These are phyloP conservation scores for Phyllostomus discolor DNA, from an alignment of 2,113 vertebrate species.

Conservation along the genomic window DNA sequence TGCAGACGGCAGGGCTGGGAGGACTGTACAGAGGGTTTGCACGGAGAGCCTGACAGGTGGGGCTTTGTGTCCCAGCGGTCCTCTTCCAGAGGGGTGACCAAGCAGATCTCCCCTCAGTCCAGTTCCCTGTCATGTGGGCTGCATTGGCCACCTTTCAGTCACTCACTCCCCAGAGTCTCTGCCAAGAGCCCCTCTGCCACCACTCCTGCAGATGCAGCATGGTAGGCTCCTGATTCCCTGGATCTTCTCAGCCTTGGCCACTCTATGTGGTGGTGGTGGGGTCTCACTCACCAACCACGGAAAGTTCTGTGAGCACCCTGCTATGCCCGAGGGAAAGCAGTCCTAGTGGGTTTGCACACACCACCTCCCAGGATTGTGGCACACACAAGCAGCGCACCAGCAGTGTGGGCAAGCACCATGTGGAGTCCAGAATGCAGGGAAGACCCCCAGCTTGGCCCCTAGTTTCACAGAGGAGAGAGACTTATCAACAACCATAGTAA, in stretches of 20 bases:
- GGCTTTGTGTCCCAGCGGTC: not conserved
- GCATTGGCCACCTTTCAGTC: not conserved
- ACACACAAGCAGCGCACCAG: rapidly evolving
- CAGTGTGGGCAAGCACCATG: not conserved
- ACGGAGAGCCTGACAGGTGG: slow-evolving; percentile 18
- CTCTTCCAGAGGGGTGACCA: not conserved
- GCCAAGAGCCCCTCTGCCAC: not conserved
- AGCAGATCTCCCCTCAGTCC: not conserved
- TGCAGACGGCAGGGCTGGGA: slow-evolving; percentile 6
- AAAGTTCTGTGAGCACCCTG: not conserved
- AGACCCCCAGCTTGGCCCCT: not conserved
- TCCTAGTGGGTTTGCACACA: not conserved
- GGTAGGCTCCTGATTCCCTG: not conserved
- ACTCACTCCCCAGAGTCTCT: not conserved
- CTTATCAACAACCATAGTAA: not conserved
- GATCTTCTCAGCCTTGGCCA: not conserved
- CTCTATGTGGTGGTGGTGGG: not conserved
- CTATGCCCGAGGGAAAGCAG: not conserved
- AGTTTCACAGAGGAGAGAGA: not conserved
- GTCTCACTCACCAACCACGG: not conserved
- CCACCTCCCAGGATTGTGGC: not conserved
- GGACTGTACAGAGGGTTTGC: not conserved
- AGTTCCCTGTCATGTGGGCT: not conserved
- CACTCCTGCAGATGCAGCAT: not conserved
- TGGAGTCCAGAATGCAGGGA: not conserved